Conservation (phyloP, 2,113 vertebrate genomes). For the Sinocyclocheilus grahami region DNA sequence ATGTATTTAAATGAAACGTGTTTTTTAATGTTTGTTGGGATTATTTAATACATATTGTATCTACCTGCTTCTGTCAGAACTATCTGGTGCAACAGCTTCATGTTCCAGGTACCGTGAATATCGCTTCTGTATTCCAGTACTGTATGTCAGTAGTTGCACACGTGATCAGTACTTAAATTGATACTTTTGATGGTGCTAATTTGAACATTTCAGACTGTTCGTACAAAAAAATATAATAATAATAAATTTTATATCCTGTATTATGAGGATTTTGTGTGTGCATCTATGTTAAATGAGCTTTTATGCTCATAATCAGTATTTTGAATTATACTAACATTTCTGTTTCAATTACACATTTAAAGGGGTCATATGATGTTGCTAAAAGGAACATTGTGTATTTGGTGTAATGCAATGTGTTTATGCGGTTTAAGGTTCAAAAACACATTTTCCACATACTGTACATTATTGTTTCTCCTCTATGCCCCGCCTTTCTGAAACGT, state of each 20-base stretch:
- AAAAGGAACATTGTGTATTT: no score
- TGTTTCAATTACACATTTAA: no score
- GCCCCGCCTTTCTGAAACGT: no score
- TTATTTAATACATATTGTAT: conserved; percentile 73
- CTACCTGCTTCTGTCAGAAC: conserved; percentile 59
- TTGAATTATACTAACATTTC: not conserved
- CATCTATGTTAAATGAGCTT: conserved; percentile 70
- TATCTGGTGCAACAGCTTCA: conserved; percentile 63
- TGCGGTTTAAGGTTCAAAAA: no score
- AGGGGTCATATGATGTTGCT: no score
- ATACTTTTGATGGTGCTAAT: conserved; percentile 85
- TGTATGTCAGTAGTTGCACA: conserved; percentile 81
- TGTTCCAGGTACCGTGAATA: conserved; percentile 69
- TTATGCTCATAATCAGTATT: not conserved
- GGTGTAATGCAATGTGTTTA: no score
- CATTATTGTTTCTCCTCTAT: no score
- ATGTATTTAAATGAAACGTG: conserved; percentile 47
- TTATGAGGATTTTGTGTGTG: conserved; percentile 64
- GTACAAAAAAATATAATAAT: conserved; percentile 59
- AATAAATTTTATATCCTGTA: conserved; percentile 71
- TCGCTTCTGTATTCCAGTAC: conserved; percentile 73
- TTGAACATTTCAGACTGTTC: conserved; percentile 68
- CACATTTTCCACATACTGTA: no score
- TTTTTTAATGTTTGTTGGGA: conserved; percentile 53
- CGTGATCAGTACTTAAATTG: conserved; percentile 75